phyloP scores from a whole-genome alignment of 2,888 invertebrate genomes.

The Dicyrtomina minuta region DNA sequence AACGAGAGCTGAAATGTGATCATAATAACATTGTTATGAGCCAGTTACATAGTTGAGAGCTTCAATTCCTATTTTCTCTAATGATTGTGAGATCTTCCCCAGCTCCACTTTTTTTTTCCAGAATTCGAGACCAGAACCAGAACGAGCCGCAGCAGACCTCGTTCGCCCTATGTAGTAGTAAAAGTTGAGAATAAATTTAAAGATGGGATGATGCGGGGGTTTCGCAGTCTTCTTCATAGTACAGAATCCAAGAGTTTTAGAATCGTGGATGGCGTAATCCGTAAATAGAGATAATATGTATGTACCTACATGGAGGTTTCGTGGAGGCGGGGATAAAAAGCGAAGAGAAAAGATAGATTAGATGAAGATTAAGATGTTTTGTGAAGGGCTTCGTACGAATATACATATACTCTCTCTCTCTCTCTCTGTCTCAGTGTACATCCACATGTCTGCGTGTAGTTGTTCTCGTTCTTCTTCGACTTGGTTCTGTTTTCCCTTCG shows the following conservation, averaged over 20 bases:
- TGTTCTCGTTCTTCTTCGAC: not conserved
- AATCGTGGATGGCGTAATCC: not conserved
- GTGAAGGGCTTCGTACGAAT: slow-evolving; percentile 1
- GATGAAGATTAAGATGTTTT: slow-evolving; percentile 28
- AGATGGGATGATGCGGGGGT: not conserved
- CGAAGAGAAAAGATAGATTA: slow-evolving; percentile 28
- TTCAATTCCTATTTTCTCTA: too few relatives aligned
- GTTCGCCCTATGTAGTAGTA: too few relatives aligned
- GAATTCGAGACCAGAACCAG: too few relatives aligned
- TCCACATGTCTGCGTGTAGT: not conserved
- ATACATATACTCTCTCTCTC: not conserved
- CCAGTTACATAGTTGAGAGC: too few relatives aligned
- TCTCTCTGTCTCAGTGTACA: not conserved
- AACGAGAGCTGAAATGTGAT: too few relatives aligned
- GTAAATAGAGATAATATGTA: not conserved
- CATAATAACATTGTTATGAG: too few relatives aligned
- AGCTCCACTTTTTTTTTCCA: too few relatives aligned
- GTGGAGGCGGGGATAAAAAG: too few relatives aligned
- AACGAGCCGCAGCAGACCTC: too few relatives aligned
- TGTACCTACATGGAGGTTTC: too few relatives aligned
- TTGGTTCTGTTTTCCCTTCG: not conserved
- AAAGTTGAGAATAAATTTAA: too few relatives aligned
- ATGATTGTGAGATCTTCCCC: too few relatives aligned
- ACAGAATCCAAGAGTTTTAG: not conserved
- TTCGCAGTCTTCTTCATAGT: not conserved